phyloP scores from a whole-genome alignment of 2,888 invertebrate species.

The Spodoptera exigua region DNA sequence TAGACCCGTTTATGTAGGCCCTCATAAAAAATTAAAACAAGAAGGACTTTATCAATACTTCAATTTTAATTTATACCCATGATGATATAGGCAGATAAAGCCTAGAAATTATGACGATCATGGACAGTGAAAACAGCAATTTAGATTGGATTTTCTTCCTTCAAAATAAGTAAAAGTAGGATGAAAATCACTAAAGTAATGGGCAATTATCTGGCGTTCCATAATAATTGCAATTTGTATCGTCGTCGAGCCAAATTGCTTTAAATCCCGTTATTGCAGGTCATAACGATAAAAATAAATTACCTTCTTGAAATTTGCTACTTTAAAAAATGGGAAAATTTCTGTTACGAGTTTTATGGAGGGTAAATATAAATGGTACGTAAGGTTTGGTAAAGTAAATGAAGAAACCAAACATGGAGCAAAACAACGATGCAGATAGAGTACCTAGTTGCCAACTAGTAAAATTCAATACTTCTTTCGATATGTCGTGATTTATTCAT shows the following conservation, averaged over 20 bases:
- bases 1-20: no score
- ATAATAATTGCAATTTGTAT: slow-evolving; percentile 67
- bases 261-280: slow-evolving; percentile 68
- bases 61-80: no score
- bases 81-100: background rate
- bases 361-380: slow-evolving; percentile 17
- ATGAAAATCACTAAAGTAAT: slow-evolving; percentile 59
- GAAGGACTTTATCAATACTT: no score
- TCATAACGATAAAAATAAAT: slow-evolving; percentile 71
- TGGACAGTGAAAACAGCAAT: slow-evolving; percentile 28
- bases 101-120: slow-evolving; percentile 11
- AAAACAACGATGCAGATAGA: no score
- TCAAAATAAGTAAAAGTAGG: slow-evolving; percentile 44
- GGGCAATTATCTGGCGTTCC: slow-evolving; percentile 62
- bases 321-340: slow-evolving; percentile 36
- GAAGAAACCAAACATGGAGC: no score
- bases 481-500: no score
- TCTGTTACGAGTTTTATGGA: slow-evolving; percentile 26
- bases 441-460: no score
- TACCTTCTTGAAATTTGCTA: slow-evolving; percentile 61
- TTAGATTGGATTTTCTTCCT: slow-evolving; percentile 29
- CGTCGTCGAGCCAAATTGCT: slow-evolving; percentile 62
- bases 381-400: slow-evolving; percentile 2
- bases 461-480: no score
- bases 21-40: no score